Evolutionary conservation across 2,113 vertebrate genomes (phyloP).

Genomic region (Strix uralensis): DNA sequence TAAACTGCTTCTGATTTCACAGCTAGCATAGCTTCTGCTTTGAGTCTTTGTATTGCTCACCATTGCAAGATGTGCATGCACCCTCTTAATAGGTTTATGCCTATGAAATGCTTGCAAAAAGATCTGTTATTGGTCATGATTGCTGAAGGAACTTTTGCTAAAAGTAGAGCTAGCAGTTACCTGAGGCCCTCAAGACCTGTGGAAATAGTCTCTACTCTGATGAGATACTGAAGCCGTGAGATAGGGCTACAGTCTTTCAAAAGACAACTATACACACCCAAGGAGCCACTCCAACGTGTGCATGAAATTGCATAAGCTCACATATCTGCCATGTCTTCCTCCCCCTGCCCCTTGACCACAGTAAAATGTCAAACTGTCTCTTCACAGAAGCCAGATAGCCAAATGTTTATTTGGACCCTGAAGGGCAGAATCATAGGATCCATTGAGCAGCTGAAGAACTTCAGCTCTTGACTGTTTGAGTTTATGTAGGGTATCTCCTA

Average conservation of each 20-base stretch:
- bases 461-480: background rate
- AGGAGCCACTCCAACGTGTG: background rate
- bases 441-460: background rate
- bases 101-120: background rate
- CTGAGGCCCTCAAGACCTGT: background rate
- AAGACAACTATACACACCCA: background rate
- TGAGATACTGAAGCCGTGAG: background rate
- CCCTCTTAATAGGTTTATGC: background rate
- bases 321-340: background rate
- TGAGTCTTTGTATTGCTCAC: background rate
- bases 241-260: background rate
- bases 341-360: background rate
- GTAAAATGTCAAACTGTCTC: background rate
- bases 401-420: background rate
- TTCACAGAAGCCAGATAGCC: background rate
- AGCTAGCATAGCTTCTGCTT: background rate
- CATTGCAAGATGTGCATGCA: fast-evolving
- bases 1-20: background rate
- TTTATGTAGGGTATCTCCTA: background rate
- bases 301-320: background rate
- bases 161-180: background rate
- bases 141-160: background rate
- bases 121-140: background rate
- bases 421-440: background rate
- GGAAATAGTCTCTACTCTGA: background rate